These are phyloP conservation scores for Puffinus mauretanicus DNA, from an alignment of 2,113 vertebrate species.

Conservation along the genomic window DNA sequence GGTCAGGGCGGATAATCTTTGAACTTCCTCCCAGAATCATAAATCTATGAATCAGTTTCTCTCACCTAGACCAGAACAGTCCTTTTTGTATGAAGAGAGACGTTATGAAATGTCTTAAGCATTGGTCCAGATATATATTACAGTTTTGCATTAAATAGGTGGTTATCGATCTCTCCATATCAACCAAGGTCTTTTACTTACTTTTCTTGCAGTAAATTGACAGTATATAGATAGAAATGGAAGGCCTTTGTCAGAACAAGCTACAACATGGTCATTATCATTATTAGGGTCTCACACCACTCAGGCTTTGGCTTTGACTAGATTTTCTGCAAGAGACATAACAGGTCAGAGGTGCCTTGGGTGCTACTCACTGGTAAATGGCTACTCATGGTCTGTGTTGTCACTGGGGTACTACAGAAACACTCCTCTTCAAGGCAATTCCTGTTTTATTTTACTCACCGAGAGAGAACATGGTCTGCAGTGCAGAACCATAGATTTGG, in stretches of 20 bases:
- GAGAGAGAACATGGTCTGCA: background rate
- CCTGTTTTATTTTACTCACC: background rate
- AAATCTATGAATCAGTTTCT: background rate
- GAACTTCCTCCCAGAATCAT: background rate
- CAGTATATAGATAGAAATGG: background rate
- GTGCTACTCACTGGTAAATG: background rate
- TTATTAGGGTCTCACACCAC: background rate
- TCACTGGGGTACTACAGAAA: background rate
- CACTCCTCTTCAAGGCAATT: background rate
- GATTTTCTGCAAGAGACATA: background rate
- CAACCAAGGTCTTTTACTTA: background rate
- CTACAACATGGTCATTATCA: rapidly evolving
- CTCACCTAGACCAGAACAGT: background rate
- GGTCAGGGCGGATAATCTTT: background rate
- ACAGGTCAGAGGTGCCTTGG: background rate
- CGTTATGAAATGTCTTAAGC: background rate
- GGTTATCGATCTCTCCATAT: background rate
- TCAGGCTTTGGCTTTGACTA: background rate
- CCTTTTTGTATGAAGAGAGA: background rate
- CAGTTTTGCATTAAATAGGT: background rate
- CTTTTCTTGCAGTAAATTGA: background rate
- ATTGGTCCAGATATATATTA: background rate
- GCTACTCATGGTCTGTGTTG: background rate
- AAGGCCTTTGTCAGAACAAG: background rate
- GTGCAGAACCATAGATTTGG: background rate